Evolutionary conservation across 1,140 invertebrate species (phyloP).

Genomic region (Himalopsyche phryganea): DNA sequence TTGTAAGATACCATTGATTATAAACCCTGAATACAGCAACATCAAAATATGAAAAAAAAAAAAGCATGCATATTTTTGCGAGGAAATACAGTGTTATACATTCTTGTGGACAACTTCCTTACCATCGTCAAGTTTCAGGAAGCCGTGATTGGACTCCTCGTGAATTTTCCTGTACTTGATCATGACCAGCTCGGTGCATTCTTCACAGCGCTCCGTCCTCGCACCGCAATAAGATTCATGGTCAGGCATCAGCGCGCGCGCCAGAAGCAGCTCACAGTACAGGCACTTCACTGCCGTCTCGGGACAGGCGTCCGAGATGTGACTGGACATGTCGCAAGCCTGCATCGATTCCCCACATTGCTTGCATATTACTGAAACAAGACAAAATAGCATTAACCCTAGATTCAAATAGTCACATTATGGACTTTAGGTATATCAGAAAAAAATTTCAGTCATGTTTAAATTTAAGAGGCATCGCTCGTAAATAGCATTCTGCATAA

Average conservation of each 20-base stretch:
- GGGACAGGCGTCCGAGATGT: slow-evolving; percentile 42
- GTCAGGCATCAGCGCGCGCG: slow-evolving; percentile 49
- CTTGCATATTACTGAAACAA: slow-evolving; percentile 21
- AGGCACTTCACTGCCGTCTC: slow-evolving; percentile 46
- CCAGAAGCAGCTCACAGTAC: slow-evolving; percentile 57
- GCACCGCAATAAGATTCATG: slow-evolving; percentile 61
- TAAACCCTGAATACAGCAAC: too few species aligned
- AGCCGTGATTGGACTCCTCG: slow-evolving; percentile 53
- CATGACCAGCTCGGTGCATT: slow-evolving; percentile 60
- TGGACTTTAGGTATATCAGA: too few species aligned
- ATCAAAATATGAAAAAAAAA: too few species aligned
- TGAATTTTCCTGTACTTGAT: slow-evolving; percentile 57
- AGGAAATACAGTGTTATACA: too few species aligned
- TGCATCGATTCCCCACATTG: slow-evolving; percentile 44
- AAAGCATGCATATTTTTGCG: too few species aligned
- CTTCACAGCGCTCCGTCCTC: slow-evolving; percentile 57
- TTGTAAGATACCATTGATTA: too few species aligned
- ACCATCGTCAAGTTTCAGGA: slow-evolving; percentile 53
- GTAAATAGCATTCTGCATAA: too few species aligned
- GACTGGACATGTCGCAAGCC: slow-evolving; percentile 41
- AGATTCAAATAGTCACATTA: too few species aligned
- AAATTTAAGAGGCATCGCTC: too few species aligned
- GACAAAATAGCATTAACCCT: too few species aligned
- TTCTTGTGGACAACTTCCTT: too few species aligned
- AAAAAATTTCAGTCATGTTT: too few species aligned